Evolutionary conservation across 2,888 invertebrate genomes (phyloP).

Genomic region (Harpalus rufipes): DNA sequence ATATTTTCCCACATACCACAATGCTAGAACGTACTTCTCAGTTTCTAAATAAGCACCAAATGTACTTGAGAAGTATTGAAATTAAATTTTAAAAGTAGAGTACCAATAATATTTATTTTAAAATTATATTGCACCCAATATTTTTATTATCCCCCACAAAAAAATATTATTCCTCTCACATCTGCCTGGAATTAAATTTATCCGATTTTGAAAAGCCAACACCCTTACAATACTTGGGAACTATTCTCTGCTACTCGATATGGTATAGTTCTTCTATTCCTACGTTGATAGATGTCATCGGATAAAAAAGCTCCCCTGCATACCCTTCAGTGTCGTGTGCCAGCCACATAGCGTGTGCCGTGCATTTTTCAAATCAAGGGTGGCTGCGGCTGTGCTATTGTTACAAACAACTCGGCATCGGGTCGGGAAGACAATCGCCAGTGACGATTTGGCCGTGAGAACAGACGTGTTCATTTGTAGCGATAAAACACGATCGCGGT

Average conservation of each 20-base stretch:
- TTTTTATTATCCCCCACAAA: not conserved
- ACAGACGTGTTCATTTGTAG: conserved; percentile 55
- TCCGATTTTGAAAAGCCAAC: conserved; percentile 31
- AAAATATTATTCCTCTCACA: not conserved
- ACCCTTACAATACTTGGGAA: conserved; percentile 40
- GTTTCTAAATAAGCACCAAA: no score
- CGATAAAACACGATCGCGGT: conserved; percentile 47
- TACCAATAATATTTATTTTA: not conserved
- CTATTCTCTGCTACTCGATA: conserved; percentile 20
- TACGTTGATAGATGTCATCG: conserved; percentile 48
- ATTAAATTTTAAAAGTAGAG: not conserved
- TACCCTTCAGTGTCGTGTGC: conserved; percentile 49
- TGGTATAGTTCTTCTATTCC: conserved; percentile 15
- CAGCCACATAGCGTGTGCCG: conserved; percentile 49
- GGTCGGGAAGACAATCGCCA: conserved; percentile 34
- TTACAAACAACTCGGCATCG: conserved; percentile 28
- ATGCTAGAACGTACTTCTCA: no score
- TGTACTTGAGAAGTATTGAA: no score
- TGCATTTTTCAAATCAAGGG: conserved; percentile 58
- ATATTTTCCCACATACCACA: no score
- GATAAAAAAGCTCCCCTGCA: conserved; percentile 52
- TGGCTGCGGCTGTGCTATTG: conserved; percentile 25
- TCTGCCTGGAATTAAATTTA: conserved; percentile 26
- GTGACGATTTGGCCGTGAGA: conserved; percentile 47
- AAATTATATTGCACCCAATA: not conserved